These are phyloP conservation scores for Aphidius colemani DNA, from an alignment of 2,888 invertebrate genomes.

Conservation along the genomic window DNA sequence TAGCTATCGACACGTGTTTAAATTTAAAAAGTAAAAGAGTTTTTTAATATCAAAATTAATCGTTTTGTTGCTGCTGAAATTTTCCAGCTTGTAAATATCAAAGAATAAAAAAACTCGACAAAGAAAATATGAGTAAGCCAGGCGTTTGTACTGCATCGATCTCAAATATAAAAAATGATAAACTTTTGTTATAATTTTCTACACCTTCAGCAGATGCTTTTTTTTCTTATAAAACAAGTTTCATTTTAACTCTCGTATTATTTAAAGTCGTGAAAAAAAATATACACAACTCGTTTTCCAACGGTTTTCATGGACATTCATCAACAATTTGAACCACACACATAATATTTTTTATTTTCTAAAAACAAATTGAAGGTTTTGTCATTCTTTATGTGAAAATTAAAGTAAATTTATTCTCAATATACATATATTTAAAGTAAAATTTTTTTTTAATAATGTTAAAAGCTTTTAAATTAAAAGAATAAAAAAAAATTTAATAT, in stretches of 20 bases:
- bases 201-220: constrained; percentile 21
- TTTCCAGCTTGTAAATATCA: not conserved
- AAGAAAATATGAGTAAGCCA: not conserved
- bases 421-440: too few species aligned
- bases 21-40: too few species aligned
- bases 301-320: not conserved
- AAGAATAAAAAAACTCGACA: not conserved
- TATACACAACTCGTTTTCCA: constrained; percentile 10
- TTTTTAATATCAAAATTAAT: too few species aligned
- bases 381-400: too few species aligned
- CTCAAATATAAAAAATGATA: not conserved
- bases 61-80: not conserved
- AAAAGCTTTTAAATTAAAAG: too few species aligned
- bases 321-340: too few species aligned
- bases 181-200: constrained; percentile 17
- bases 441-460: too few species aligned
- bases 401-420: too few species aligned
- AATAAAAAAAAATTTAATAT: too few species aligned
- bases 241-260: constrained; percentile 13
- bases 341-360: too few species aligned
- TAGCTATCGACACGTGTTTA: too few species aligned
- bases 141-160: not conserved
- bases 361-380: too few species aligned
- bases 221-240: constrained; percentile 27
- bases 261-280: constrained; percentile 8